These are phyloP conservation scores for Lepidurus arcticus DNA, from an alignment of 1,140 invertebrate species.

Conservation along the genomic window DNA sequence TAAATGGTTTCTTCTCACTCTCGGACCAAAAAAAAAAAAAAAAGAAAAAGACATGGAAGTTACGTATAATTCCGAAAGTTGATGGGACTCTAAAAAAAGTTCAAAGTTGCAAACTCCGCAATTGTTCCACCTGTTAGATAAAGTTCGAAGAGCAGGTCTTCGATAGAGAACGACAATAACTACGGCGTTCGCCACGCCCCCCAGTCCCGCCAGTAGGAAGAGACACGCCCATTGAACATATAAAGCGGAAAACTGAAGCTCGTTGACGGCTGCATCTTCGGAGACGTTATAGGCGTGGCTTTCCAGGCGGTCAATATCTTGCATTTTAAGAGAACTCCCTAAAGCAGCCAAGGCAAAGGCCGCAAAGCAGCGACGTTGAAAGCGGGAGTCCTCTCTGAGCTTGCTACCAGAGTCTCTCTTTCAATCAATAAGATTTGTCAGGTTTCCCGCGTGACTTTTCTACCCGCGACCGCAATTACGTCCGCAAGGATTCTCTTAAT, in stretches of 20 bases:
- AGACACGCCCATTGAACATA: conserved; percentile 10
- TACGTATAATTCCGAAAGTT: neutral
- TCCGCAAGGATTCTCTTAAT: conserved; percentile 14
- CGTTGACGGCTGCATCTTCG: neutral
- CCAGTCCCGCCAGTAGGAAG: conserved; percentile 38
- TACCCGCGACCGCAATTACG: neutral
- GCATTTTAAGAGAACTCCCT: conserved; percentile 12
- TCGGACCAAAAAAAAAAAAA: neutral
- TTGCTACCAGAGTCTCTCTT: neutral
- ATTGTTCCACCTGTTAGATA: conserved; percentile 48
- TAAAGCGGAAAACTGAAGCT: neutral
- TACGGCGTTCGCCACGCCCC: conserved; percentile 48
- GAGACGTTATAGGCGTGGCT: conserved; percentile 17
- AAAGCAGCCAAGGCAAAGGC: neutral
- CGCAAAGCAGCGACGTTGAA: neutral
- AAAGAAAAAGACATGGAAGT: neutral
- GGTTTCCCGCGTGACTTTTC: neutral
- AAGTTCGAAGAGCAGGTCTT: conserved; percentile 47
- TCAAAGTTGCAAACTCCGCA: neutral
- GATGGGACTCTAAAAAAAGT: neutral
- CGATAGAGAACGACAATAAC: conserved; percentile 52
- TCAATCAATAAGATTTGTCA: conserved; percentile 19
- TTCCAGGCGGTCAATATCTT: conserved; percentile 11
- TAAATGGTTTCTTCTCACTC: neutral
- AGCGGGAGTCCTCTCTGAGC: neutral